Conservation (phyloP, 2,888 invertebrate species). For the Cyclophora albipunctata region DNA sequence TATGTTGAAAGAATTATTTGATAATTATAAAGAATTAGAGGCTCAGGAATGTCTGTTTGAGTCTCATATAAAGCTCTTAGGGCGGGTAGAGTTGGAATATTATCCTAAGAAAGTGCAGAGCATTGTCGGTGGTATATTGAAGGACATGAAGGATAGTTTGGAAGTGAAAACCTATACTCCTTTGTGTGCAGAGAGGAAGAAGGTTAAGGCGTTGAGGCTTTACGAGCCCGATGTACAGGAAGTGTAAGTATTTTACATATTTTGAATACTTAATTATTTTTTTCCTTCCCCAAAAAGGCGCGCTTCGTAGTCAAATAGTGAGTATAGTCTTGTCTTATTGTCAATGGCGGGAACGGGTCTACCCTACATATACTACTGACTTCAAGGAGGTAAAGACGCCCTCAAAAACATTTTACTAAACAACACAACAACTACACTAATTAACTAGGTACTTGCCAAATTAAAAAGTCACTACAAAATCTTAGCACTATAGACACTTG, state of each 20-base stretch:
- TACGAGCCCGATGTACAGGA: constrained; percentile 91
- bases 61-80: constrained; percentile 72
- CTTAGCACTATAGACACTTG: no score
- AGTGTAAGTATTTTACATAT: constrained; percentile 78
- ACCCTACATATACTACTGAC: no score
- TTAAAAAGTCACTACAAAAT: no score
- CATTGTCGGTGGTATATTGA: constrained; percentile 51
- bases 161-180: constrained; percentile 74
- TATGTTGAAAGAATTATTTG: constrained; percentile 76
- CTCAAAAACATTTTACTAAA: no score
- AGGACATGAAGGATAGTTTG: constrained; percentile 66
- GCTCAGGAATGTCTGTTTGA: constrained; percentile 67
- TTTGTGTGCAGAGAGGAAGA: constrained; percentile 77
- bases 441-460: no score
- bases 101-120: constrained; percentile 77
- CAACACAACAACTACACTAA: no score
- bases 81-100: constrained; percentile 71
- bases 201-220: constrained; percentile 86
- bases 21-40: constrained; percentile 61
- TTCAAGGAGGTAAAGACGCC: no score
- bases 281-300: no score
- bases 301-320: no score
- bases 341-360: no score
- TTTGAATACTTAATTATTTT: background rate
- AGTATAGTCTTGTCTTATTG: no score